These are phyloP conservation scores for Epiblema foenella DNA, from an alignment of 2,888 invertebrate species.

Conservation along the genomic window DNA sequence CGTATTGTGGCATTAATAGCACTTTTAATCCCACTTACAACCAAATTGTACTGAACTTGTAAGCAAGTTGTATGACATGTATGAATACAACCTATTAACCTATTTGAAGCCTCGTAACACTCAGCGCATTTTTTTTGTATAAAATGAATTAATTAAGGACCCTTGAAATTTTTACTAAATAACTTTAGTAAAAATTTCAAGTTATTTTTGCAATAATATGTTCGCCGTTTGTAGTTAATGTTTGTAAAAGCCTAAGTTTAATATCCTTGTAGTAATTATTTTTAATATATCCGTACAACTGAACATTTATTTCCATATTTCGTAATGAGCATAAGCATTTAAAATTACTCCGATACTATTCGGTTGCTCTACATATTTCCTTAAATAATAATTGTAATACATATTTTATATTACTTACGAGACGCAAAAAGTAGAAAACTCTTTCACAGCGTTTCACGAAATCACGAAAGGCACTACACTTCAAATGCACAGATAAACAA, in stretches of 20 bases:
- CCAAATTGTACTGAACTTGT: background rate
- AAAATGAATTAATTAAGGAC: too few species aligned
- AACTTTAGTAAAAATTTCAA: too few species aligned
- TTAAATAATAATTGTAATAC: constrained; percentile 14
- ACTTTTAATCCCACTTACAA: background rate
- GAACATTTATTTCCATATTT: background rate
- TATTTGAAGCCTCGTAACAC: too few species aligned
- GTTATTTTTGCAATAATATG: too few species aligned
- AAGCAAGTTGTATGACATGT: background rate
- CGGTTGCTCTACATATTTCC: constrained; percentile 23
- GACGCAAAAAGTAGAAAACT: constrained; percentile 5
- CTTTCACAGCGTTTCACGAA: constrained; percentile 17
- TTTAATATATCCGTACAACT: too few species aligned
- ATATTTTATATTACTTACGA: constrained; percentile 26
- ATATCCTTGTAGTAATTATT: too few species aligned
- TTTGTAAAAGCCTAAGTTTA: too few species aligned
- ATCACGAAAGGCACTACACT: constrained; percentile 48
- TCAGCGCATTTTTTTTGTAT: too few species aligned
- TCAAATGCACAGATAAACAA: constrained; percentile 45
- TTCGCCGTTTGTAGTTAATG: too few species aligned
- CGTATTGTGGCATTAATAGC: constrained; percentile 8
- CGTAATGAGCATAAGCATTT: background rate
- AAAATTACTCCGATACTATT: background rate
- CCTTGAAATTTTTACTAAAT: too few species aligned
- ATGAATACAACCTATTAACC: background rate